These are phyloP conservation scores for Oplegnathus fasciatus DNA, from an alignment of 2,113 vertebrate species.

Conservation along the genomic window DNA sequence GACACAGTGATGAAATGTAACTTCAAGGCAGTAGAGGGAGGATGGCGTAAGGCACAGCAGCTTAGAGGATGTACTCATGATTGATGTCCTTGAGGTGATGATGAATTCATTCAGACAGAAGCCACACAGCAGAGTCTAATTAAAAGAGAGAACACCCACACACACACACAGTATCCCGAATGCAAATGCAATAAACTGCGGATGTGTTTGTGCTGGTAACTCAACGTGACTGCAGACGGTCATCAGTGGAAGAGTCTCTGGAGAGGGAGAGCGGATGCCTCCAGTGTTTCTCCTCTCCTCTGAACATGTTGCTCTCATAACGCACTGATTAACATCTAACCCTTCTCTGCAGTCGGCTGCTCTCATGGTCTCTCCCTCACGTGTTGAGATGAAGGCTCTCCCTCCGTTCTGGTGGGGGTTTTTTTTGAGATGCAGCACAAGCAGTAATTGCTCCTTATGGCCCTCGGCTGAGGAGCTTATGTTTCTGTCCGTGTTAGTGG, in stretches of 20 bases:
- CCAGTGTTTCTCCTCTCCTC: constrained; percentile 48
- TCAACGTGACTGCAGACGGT: constrained; percentile 60
- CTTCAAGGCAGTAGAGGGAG: constrained; percentile 38
- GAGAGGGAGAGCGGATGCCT: constrained; percentile 49
- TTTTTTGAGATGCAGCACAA: not conserved
- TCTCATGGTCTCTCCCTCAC: constrained; percentile 25
- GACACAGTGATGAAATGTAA: constrained; percentile 17
- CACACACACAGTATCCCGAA: constrained; percentile 37
- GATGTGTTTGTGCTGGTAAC: constrained; percentile 65
- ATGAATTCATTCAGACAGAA: constrained; percentile 60
- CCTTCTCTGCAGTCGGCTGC: constrained; percentile 9
- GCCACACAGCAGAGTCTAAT: constrained; percentile 52
- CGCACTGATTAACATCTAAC: constrained; percentile 48
- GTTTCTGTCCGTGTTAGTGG: not conserved
- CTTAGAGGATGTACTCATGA: constrained; percentile 37
- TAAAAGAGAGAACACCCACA: constrained; percentile 54
- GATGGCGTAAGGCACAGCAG: constrained; percentile 8
- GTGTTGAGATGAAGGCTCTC: not conserved
- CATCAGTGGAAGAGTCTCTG: constrained; percentile 55
- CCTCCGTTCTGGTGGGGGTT: not conserved
- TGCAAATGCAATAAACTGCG: constrained; percentile 63
- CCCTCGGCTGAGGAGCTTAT: not conserved
- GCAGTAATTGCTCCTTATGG: constrained; percentile 9
- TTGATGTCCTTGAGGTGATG: constrained; percentile 62
- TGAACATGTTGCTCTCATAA: constrained; percentile 51